Percentiles rank a stretch among this genome's conserved stretches.
phyloP scores from a whole-genome alignment of 2,888 invertebrate genomes.

The Galerucella nymphaeae region DNA sequence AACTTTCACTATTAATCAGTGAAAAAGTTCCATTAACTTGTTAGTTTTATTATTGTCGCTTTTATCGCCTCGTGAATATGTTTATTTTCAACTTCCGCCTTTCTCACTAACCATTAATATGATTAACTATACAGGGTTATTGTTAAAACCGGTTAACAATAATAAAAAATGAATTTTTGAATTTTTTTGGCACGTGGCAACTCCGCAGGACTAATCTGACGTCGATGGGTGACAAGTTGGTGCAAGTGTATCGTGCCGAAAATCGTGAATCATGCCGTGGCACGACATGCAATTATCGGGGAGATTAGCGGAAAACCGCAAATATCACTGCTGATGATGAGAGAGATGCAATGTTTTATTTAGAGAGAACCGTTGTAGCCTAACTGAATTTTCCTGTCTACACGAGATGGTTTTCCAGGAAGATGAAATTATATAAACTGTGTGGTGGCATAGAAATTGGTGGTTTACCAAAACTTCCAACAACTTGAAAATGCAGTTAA shows the following conservation, averaged over 20 bases:
- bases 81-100: too few relatives aligned
- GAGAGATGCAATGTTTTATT: background rate
- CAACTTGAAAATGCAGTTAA: background rate
- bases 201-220: background rate
- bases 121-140: too few relatives aligned
- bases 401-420: background rate
- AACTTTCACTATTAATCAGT: background rate
- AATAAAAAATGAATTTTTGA: too few relatives aligned
- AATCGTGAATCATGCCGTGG: slow-evolving; percentile 41
- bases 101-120: too few relatives aligned
- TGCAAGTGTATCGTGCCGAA: slow-evolving; percentile 30
- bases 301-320: slow-evolving; percentile 43
- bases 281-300: slow-evolving; percentile 40
- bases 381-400: background rate
- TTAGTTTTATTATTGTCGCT: too few relatives aligned
- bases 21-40: background rate
- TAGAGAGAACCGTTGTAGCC: background rate
- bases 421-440: background rate
- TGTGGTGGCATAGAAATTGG: background rate
- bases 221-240: slow-evolving; percentile 13
- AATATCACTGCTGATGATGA: slow-evolving; percentile 40
- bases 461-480: background rate
- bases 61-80: too few relatives aligned
- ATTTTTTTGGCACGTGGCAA: background rate
- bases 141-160: too few relatives aligned